Evolutionary conservation across 2,797 vertebrate species (phyloP).

Genomic region (Propithecus perrieri): DNA sequence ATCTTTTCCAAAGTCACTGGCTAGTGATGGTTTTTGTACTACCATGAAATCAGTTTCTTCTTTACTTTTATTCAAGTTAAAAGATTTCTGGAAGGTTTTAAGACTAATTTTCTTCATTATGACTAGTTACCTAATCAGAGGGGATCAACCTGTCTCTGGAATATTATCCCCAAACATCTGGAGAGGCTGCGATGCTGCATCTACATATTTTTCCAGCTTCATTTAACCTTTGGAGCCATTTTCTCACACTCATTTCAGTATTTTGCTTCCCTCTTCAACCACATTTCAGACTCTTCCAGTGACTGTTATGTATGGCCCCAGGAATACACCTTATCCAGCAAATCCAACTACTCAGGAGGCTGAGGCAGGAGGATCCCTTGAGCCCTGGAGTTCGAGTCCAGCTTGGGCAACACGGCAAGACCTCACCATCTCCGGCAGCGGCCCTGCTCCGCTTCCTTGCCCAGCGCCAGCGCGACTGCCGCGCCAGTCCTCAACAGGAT

Average conservation of each 20-base stretch:
- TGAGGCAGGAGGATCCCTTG: no score
- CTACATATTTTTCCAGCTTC: slow-evolving; percentile 87
- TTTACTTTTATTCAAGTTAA: slow-evolving; percentile 98
- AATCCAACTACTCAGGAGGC: no score
- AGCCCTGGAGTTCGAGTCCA: no score
- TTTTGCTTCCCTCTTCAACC: not conserved
- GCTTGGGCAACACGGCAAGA: no score
- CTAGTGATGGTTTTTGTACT: slow-evolving; percentile 93
- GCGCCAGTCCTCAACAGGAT: not conserved
- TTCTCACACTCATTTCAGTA: slow-evolving; percentile 60
- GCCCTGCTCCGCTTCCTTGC: not conserved
- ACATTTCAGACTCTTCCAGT: not conserved
- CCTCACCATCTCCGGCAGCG: not conserved
- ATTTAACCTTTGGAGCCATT: slow-evolving; percentile 88
- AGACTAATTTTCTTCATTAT: slow-evolving; percentile 99
- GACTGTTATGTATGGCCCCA: rapidly evolving
- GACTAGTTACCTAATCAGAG: slow-evolving; percentile 81
- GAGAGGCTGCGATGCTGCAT: slow-evolving; percentile 90
- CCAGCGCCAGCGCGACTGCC: slow-evolving; percentile 41
- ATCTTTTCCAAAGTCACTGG: slow-evolving; percentile 95
- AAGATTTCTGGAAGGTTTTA: slow-evolving; percentile 98
- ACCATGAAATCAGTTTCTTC: slow-evolving; percentile 98
- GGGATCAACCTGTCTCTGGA: slow-evolving; percentile 77
- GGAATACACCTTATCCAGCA: not conserved
- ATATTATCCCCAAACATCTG: slow-evolving; percentile 77